Percentiles rank a stretch among this genome's conserved stretches.
Evolutionary conservation across 2,113 vertebrate genomes (phyloP).

Genomic region (Cololabis saira): DNA sequence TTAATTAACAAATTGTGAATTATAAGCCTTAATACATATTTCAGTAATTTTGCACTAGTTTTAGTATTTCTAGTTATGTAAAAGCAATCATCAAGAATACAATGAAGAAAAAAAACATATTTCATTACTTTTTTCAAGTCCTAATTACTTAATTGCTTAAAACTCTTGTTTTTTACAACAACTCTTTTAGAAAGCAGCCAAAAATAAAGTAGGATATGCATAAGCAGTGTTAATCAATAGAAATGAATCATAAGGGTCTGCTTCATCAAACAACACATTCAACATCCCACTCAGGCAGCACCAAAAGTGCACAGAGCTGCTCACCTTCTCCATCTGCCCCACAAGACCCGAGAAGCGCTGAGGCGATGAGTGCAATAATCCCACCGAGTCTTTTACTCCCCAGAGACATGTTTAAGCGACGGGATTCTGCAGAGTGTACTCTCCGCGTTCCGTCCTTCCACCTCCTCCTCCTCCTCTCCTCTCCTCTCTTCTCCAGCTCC

Average conservation of each 20-base stretch:
- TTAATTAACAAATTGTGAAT: no score
- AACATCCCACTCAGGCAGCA: constrained; percentile 1
- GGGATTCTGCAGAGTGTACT: constrained; percentile 30
- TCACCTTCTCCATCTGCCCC: constrained; percentile 73
- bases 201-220: no score
- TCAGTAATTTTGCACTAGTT: no score
- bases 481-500: constrained; percentile 51
- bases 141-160: no score
- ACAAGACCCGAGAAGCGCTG: constrained; percentile 49
- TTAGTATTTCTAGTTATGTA: no score
- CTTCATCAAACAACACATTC: constrained; percentile 1
- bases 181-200: no score
- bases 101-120: no score
- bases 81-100: no score
- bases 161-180: no score
- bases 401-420: constrained; percentile 55
- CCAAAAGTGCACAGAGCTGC: constrained; percentile 34
- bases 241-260: background rate
- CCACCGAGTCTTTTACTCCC: constrained; percentile 35
- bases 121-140: no score
- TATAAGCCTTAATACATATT: no score
- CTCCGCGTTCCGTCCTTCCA: constrained; percentile 31
- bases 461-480: constrained; percentile 15
- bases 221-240: background rate
- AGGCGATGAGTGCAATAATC: constrained; percentile 55